Evolutionary conservation across 2,888 invertebrate genomes (phyloP), one percentile per base, ranked within the genome.

Genomic region (Hedya salicella): DNA sequence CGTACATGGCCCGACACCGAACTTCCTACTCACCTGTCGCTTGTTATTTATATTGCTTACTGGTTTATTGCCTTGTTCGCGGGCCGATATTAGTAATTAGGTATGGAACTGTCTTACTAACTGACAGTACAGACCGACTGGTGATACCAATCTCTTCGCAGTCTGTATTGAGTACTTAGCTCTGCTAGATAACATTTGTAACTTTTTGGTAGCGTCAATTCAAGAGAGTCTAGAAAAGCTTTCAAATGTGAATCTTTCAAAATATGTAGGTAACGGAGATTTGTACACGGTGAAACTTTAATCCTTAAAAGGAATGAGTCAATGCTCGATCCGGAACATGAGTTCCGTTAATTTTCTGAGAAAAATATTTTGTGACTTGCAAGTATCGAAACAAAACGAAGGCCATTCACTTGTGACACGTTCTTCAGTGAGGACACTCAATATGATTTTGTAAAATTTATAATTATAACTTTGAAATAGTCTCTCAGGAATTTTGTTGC

Each of bases 1-100:
- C 88, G 78, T 86, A 88, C 83, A 86, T 80, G 87, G 88, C 75
- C 73, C 70, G 78, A 73, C 78, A 79, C 78, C 78, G 73, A 81
- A 80, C 86, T 86, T 81, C 82, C 83, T 83, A 75, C 77, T 76
- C 77, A 78, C 80, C 78, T 78, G 78, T 69, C 68, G 62, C 69
- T 53, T 66, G 75, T 82, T 78, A 83, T 78, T 77, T 75, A 79
- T 80, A 78, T 76, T 73, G 76, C 78, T 74, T 56, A 44, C 44
- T 52, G 62, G 61, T 66, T 54, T 66, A 61, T 53, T 65, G 60
- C 53, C 16, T 50, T 50, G 57, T 44, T 36, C 42, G 30, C 11
- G 13, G 32, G 14, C 40, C n/a, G 49, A 64, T 64, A 57, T 44
- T 30, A 46, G 16, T 53, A 57, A 46, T 57, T 46, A 32, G 44